Base-by-base conservation (phyloP, 2,797 vertebrate genomes). In the Selene dorsalis region DNA sequence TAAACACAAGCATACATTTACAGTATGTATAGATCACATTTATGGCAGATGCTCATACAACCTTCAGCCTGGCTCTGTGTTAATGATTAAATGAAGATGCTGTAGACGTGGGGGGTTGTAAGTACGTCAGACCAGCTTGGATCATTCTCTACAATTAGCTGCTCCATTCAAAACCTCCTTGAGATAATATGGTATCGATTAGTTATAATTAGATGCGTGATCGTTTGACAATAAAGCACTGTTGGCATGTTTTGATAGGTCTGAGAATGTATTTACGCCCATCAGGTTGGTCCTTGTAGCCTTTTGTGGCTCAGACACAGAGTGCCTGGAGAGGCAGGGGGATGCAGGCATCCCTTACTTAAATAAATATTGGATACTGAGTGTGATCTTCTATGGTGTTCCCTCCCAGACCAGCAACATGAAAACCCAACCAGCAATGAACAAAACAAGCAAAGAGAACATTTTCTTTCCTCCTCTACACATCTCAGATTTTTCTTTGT, bases 401-500 rank as follows among this genome's bases (percentile, higher is more conserved):
- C 22, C 11, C 28, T 61, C n/a, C 39, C 14, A 7, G 58, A 41
- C n/a, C 35, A 39, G 20, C 35, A 17, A 24, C 38, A 24, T 47
- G 16, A 35, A 14, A 52, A 39, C 55, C 18, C 14, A 61, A 22
- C 26, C 28, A 41, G 32, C 13, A 60, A 16, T 4, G 10, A 57
- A 4, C 11, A 68, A 68, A 61, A 38, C 16, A 52, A 52, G 16
- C 17, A 32, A 17, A 13, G 20, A 16, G 13, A 38, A 28, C 30
- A 32, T 4, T 10, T 17, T 38, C 35, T 20, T n/a, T 59, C 14
- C 20, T 41, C 60, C 30, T 24, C 1, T 18, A 39, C 55, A 63
- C 18, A 7, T 62, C 45, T 76, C 41, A 22, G 45, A 32, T 75
- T 47, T 38, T 39, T 64, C 35, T 75, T 65, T 69, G n/a, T 56